Evolutionary conservation across 2,797 vertebrate genomes (phyloP).

Genomic region (Loriculus beryllinus): DNA sequence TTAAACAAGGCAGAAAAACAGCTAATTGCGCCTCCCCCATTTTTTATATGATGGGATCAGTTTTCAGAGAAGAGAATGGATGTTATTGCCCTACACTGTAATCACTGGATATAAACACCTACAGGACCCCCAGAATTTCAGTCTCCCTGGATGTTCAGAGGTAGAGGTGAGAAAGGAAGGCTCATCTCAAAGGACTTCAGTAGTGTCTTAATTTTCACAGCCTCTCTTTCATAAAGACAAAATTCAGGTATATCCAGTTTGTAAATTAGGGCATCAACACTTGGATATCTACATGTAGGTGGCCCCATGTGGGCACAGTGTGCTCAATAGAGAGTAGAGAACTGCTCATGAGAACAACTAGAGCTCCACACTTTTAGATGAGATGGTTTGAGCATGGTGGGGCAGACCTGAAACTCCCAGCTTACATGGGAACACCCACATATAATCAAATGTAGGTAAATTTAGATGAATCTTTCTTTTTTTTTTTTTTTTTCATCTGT

Average conservation of each 20-base stretch:
- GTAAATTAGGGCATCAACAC: background rate
- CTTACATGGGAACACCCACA: background rate
- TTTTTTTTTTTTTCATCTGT: too few species aligned
- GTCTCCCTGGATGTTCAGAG: background rate
- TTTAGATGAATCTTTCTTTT: background rate
- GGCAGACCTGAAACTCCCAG: background rate
- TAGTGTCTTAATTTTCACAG: background rate
- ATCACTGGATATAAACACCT: background rate
- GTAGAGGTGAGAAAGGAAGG: background rate
- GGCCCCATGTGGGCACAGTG: background rate
- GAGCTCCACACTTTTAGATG: background rate
- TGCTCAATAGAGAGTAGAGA: background rate
- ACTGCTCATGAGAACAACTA: background rate
- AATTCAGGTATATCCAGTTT: background rate
- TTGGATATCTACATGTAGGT: background rate
- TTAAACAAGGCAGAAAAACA: background rate
- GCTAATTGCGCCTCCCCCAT: background rate
- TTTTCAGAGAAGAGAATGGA: background rate
- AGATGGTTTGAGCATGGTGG: background rate
- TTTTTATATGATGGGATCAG: background rate
- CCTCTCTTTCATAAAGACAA: background rate
- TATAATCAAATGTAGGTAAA: background rate
- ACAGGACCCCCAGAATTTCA: background rate
- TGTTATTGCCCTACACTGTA: fast-evolving
- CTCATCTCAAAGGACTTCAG: background rate